These are phyloP conservation scores for Acanthaster planci DNA, from an alignment of 35 echinoderm and acorn worm species.

Conservation along the genomic window DNA sequence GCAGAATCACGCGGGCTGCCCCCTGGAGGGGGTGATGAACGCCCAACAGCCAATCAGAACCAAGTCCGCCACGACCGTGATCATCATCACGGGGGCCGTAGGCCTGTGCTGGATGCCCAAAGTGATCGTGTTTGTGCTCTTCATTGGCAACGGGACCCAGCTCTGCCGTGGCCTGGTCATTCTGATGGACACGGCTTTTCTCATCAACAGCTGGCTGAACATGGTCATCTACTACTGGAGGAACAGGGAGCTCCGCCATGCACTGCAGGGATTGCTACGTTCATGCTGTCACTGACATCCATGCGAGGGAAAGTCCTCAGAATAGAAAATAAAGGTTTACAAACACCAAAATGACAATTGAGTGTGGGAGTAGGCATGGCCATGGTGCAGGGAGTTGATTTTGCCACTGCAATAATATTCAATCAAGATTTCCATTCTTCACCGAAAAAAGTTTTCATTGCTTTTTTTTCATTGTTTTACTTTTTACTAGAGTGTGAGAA, in stretches of 20 bases:
- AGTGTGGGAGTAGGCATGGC: too few species aligned
- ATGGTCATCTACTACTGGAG: conserved; percentile 23
- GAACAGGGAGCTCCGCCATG: neutral
- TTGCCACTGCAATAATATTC: too few species aligned
- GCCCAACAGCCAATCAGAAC: neutral
- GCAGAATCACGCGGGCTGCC: neutral
- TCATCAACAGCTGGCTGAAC: neutral
- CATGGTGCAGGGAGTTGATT: too few species aligned
- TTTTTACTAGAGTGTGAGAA: too few species aligned
- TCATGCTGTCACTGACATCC: neutral
- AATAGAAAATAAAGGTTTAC: too few species aligned
- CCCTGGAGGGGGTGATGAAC: too few species aligned
- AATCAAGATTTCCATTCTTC: too few species aligned
- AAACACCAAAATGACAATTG: too few species aligned
- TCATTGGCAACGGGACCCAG: neutral
- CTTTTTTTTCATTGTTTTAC: too few species aligned
- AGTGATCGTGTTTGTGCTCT: neutral
- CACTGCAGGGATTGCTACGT: neutral
- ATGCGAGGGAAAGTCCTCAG: too few species aligned
- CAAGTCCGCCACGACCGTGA: neutral
- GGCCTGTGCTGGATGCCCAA: neutral
- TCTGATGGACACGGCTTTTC: neutral
- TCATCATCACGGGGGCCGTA: neutral
- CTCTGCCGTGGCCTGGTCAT: neutral
- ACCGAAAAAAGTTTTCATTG: too few species aligned